Evolutionary conservation across 2,888 invertebrate species (phyloP).

Genomic region (Ectropis crepuscularia): DNA sequence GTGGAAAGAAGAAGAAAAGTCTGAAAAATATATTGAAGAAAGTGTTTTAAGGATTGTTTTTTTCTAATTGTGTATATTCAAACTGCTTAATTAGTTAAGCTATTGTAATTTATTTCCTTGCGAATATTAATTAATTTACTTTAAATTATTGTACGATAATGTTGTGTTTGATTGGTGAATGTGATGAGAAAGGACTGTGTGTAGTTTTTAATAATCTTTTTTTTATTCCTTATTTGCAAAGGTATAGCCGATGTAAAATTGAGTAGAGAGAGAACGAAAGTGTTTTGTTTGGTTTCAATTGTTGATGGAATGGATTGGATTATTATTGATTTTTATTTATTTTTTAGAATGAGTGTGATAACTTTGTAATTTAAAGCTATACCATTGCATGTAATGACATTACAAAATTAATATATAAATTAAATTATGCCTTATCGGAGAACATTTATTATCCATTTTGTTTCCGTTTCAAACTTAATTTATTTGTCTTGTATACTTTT

Average conservation of each 20-base stretch:
- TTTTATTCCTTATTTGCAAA: constrained; percentile 6
- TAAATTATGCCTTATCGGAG: neutral
- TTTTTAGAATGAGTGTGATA: constrained; percentile 1
- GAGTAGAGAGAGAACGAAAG: neutral
- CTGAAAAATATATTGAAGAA: constrained; percentile 91
- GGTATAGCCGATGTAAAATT: neutral
- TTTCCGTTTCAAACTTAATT: neutral
- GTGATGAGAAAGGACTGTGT: constrained; percentile 5
- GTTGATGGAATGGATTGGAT: constrained; percentile 8
- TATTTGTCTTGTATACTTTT: neutral
- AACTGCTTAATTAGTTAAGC: constrained; percentile 52
- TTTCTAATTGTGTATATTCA: constrained; percentile 35
- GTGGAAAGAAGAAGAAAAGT: constrained; percentile 86
- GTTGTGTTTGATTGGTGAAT: constrained; percentile 35
- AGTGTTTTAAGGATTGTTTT: constrained; percentile 87
- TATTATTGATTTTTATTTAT: constrained; percentile 5
- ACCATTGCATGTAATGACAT: neutral
- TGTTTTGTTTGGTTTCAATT: constrained; percentile 1
- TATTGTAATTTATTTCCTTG: constrained; percentile 76
- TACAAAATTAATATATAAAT: neutral
- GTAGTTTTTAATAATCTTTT: neutral
- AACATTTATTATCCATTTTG: neutral
- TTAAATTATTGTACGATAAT: constrained; percentile 63
- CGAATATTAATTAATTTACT: constrained; percentile 63
- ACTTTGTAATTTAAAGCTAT: neutral